Percentiles rank a stretch among this genome's conserved stretches.
Conservation (phyloP, 1,140 invertebrate species). For the Caenorhabditis briggsae region DNA sequence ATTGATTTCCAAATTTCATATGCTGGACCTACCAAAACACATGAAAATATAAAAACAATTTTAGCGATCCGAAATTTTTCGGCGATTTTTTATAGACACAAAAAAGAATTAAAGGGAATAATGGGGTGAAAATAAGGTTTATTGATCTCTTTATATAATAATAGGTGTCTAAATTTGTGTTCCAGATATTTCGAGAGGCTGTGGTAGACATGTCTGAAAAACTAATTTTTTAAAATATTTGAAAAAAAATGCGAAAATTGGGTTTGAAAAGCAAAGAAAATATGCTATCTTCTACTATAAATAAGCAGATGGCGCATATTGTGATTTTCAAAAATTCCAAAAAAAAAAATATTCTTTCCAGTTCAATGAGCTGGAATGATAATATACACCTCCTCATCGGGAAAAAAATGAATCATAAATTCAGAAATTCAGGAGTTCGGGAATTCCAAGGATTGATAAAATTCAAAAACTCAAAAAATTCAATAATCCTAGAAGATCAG, state of each 20-base stretch:
- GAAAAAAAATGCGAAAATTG: too few relatives aligned
- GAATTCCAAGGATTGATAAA: too few relatives aligned
- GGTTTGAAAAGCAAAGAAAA: not conserved
- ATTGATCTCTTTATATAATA: not conserved
- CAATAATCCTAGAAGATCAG: too few relatives aligned
- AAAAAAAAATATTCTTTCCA: not conserved
- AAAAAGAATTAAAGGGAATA: not conserved
- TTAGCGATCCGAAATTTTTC: not conserved
- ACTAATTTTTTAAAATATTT: too few relatives aligned
- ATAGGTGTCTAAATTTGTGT: not conserved
- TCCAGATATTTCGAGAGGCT: not conserved
- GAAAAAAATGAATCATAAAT: too few relatives aligned
- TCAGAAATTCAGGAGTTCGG: too few relatives aligned
- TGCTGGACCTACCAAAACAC: not conserved
- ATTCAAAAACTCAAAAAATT: too few relatives aligned
- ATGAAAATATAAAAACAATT: not conserved
- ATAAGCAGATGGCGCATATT: not conserved
- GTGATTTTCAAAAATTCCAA: not conserved
- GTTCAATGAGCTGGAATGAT: not conserved
- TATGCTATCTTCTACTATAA: not conserved
- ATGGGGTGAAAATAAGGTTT: not conserved
- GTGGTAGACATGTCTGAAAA: not conserved
- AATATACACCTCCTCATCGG: not conserved
- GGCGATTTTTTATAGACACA: slow-evolving; percentile 1
- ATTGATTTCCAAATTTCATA: too few relatives aligned